Evolutionary conservation across 1,140 invertebrate genomes (phyloP), one percentile per base, ranked within the genome.

Genomic region (Linepithema humile): DNA sequence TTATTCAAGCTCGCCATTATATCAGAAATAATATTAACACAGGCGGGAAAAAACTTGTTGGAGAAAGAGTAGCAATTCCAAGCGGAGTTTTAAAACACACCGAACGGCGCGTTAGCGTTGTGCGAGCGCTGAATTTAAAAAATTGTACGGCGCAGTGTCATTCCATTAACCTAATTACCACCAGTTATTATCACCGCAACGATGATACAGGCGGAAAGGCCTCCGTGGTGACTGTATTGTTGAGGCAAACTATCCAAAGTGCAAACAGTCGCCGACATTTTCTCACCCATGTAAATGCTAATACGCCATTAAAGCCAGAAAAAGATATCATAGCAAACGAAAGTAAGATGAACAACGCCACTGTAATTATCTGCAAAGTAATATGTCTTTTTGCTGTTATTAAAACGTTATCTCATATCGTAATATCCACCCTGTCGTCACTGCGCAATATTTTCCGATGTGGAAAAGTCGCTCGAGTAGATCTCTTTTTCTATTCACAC

Each of bases 81-180:
- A 57, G 43, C 29, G 20, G 20, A 35, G 12, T 17, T 64, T 53
- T 65, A 65, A 50, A 69, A 65, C n/a, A 23, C 53, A 50, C 15
- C 38, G 50, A 83, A 57, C 26, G 29, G 20, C 9, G 62, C 48
- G 32, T 53, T 62, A 62, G 1, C n/a, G 40, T 45, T 10, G 43
- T 32, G 29, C 50, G 38, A 35, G 67, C 38, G 69, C 3, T 62
- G 29, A 82, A 82, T 60, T 45, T 29, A 48, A 55, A 82, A 70
- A 85, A 74, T 60, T 65, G 60, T 60, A 55, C 17, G 23, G 50
- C 80, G 32, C 60, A 55, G 48, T 84, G 65, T 86, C 73, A 67
- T 40, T 83, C 82, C 86, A 87, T 86, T 88, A 87, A 88, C 86
- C 85, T 87, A 88, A 88, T 88, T 88, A 88, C 45, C 35, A 17